Percentiles rank a stretch among this genome's conserved stretches.
These are phyloP conservation scores for Lasioglossum lativentre DNA, from an alignment of 2,888 invertebrate species.

Conservation along the genomic window DNA sequence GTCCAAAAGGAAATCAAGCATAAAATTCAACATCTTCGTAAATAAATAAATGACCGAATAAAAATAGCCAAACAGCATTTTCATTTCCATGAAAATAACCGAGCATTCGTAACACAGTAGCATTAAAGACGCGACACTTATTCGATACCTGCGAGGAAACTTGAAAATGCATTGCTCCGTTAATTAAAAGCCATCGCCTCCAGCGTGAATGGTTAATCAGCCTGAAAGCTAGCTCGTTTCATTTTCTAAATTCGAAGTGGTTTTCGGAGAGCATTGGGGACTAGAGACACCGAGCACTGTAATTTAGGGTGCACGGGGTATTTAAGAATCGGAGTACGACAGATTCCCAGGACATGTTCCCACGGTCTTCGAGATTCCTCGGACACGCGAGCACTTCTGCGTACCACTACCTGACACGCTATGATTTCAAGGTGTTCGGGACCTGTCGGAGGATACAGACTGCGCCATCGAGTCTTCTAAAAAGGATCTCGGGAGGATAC, in stretches of 20 bases:
- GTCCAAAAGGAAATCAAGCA: too few relatives aligned
- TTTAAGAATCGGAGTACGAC: slow-evolving; percentile 34
- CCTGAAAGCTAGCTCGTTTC: not conserved
- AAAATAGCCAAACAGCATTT: too few relatives aligned
- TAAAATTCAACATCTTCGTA: too few relatives aligned
- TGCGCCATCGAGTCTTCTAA: slow-evolving; percentile 33
- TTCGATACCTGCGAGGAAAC: too few relatives aligned
- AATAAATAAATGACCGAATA: too few relatives aligned
- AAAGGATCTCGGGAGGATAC: slow-evolving; percentile 15
- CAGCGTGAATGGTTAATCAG: not conserved
- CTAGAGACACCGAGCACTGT: not conserved
- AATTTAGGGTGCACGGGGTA: slow-evolving; percentile 32
- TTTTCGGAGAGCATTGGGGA: not conserved
- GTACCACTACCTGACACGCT: slow-evolving; percentile 52
- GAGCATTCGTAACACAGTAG: not conserved
- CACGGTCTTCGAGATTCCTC: slow-evolving; percentile 66
- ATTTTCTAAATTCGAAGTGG: not conserved
- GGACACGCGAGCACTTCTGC: slow-evolving; percentile 61
- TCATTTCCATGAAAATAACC: not conserved
- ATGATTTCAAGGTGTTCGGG: slow-evolving; percentile 59
- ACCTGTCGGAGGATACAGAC: slow-evolving; percentile 46
- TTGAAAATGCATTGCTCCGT: not conserved
- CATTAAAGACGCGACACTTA: not conserved
- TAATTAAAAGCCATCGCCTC: not conserved
- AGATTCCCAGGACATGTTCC: slow-evolving; percentile 58